Base-by-base conservation (phyloP, 2,113 vertebrate species). In the Callaeas wilsoni region DNA sequence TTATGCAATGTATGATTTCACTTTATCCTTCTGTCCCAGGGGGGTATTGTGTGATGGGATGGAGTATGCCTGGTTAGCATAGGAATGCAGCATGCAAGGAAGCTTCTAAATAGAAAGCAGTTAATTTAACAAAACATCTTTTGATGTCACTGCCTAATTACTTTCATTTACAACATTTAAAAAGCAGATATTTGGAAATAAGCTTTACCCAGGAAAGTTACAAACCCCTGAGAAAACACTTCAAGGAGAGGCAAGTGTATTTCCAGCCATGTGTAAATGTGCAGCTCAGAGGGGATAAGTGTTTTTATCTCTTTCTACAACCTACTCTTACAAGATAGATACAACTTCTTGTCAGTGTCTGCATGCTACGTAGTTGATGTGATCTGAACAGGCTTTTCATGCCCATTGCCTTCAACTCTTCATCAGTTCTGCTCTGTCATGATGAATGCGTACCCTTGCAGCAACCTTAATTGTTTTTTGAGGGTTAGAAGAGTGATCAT, bases 391-490 rank as follows among this genome's bases (percentile, higher is more conserved):
- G 37, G 65, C 29, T 82, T 82, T 89, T 96, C 78, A 42, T 83
- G 62, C 89, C 41, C 33, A 5, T 41, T 76, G 81, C 84, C 55
- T 84, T 62, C 77, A 33, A 5, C 65, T 82, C 62, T 41, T 71
- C 63, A 87, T 84, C 76, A 37, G 29, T n/a, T 81, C 64, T 93
- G 79, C 87, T 88, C 83, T 84, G 27, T 41, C 6, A 4, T 96
- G 78, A 91, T 73, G 55, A 65, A 93, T 91, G 41, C 12, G 90
- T 91, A 94, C 50, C 47, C 46, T 87, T 95, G 46, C 49, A 94
- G 70, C 69, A 76, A 53, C 49, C 52, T 85, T 95, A 95, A 89
- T 96, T 97, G 90, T 92, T 63, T 89, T 94, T 46, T 56, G 44
- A 63, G 76, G 29, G 32, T 77, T 80, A 32, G 42, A 64, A 77